Base-by-base conservation (phyloP, 2,888 invertebrate genomes). In the Ormyrus labotus region DNA sequence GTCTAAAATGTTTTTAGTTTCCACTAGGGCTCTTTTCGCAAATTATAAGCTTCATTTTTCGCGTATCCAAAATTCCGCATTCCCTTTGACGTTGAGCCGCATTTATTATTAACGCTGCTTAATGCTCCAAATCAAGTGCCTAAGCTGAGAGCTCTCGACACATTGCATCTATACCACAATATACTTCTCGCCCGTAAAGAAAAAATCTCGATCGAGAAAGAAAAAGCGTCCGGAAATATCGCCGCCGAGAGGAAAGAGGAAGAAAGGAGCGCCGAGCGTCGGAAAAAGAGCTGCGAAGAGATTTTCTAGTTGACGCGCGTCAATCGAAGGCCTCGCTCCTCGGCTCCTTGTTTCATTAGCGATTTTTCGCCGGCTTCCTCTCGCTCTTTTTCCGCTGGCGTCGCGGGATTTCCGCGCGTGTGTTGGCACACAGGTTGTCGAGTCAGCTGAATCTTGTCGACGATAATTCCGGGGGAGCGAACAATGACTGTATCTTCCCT, bases 401-500 rank as follows among this genome's bases (percentile, higher is more conserved):
- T 70, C 69, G 70, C 69, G 45, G 60, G 60, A 50, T 60, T 72
- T 45, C 5, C 60, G n/a, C 8, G 65, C 50, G 50, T 48, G 48
- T 19, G 13, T 48, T 53, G 53, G 60, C 48, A n/a, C 51, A 69
- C 63, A 63, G 72, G 77, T 78, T 71, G 75, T 55, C 75, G 71
- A 80, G 80, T 80, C 75, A 80, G 75, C 80, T 71, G 71, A 80
- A 80, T 76, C 75, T 81, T 55, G 71, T 78, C 63, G 73, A 79
- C 67, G 76, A 60, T 69, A 76, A 76, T 69, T 69, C 55, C 61
- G 8, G 68, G 9, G 10, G 57, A n/a, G 69, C 61, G 69, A 76
- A 69, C 67, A 68, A 76, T 55, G 74, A 67, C 74, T 75, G 67
- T 48, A 48, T 64, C 64, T 64, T 19, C 19, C 19, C 19, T 19